Evolutionary conservation across 2,888 invertebrate genomes (phyloP), one percentile per base, ranked within the genome.

Genomic region (Apamea epomidion): DNA sequence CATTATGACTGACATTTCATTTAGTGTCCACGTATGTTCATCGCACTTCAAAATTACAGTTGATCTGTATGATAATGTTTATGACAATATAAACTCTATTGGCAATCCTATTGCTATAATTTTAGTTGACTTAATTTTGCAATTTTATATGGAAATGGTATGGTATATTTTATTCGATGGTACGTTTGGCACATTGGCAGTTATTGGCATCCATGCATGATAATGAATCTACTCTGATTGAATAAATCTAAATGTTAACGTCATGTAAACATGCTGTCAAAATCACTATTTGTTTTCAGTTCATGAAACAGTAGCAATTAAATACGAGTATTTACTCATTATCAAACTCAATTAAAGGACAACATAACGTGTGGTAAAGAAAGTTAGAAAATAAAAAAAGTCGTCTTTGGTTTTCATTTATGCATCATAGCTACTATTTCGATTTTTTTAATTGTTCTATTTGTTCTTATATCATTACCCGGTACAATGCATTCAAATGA

Each of bases 1-100:
- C 42, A 84, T 32, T 48, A 37, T 51, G 51, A 74, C 51, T 70
- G 69, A 64, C 71, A 32, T 78, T 71, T 60, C 42, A 71, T 58
- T 78, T 78, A 62, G 68, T 67, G 42, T n/a, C 6, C 51, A 54
- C 7, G 25, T 54, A 54, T 25, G 25, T 45, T 84, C 18, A 71
- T 37, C 54, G 18, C 42, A 7, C 5, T 48, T 16, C 2, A 2
- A 16, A 82, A 71, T 60, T 25, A 60, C 21, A 12, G n/a, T 80
- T 82, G 0, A 21, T 48, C 1, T 67, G 25, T 21, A 21, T 65
- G 2, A 32, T 18, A 83, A 32, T 62, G 16, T 62, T 77, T 32
- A 32, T 45, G n/a, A 25, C 18, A 62, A 18, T 21, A n/a, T 54
- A 16, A 78, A 37, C 16, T 45, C 1, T 5, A 48, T 54, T 6